These are phyloP conservation scores for Scopus umbretta DNA, from an alignment of 2,113 vertebrate species.

Conservation along the genomic window DNA sequence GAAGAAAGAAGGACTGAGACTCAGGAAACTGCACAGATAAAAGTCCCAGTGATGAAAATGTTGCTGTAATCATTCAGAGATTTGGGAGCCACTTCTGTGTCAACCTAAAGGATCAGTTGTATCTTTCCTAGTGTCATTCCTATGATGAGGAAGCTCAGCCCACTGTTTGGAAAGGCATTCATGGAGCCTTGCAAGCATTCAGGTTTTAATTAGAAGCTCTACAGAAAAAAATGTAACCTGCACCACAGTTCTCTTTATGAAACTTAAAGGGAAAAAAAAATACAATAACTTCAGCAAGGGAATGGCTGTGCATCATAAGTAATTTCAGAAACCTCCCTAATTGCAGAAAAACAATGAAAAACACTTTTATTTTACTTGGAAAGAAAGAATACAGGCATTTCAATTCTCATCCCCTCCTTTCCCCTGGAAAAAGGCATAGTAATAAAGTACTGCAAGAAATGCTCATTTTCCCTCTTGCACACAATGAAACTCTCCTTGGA, in stretches of 20 bases:
- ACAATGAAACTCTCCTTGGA: background rate
- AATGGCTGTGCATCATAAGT: rapidly evolving
- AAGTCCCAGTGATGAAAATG: rapidly evolving
- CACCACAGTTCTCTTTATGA: background rate
- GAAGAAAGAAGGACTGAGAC: background rate
- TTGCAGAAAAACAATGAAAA: background rate
- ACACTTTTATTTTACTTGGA: background rate
- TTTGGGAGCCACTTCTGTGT: background rate
- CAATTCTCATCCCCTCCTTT: background rate
- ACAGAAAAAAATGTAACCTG: background rate
- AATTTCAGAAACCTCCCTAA: background rate
- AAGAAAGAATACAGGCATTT: background rate
- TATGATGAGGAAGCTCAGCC: background rate
- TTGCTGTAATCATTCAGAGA: no score
- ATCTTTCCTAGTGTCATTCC: background rate
- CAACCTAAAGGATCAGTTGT: background rate
- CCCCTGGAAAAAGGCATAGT: background rate
- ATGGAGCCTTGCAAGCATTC: background rate
- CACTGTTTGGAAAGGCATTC: background rate
- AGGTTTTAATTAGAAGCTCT: background rate
- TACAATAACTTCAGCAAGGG: background rate
- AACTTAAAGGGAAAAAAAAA: background rate
- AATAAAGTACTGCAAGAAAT: background rate
- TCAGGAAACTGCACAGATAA: background rate
- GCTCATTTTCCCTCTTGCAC: background rate